Conservation (phyloP, 2,888 invertebrate species). For the Tethea ocularis region DNA sequence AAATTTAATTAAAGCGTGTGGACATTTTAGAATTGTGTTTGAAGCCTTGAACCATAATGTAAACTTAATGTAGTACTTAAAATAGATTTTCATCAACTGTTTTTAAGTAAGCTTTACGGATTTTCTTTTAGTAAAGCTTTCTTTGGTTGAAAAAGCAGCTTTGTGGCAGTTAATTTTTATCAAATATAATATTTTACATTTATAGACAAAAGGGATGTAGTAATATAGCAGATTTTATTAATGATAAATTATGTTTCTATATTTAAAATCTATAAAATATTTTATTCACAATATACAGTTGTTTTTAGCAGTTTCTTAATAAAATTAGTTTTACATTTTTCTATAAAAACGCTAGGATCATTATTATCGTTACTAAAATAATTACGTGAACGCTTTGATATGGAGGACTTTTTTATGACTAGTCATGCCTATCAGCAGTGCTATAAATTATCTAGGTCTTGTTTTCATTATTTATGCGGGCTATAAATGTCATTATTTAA, state of each 20-base stretch:
- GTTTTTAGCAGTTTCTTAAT: not conserved
- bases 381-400: not conserved
- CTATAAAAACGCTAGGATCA: not conserved
- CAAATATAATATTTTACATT: not conserved
- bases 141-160: not conserved
- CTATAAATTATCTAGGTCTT: not conserved
- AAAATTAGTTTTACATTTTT: not conserved
- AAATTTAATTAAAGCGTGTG: slow-evolving; percentile 37
- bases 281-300: not conserved
- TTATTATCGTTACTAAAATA: not conserved
- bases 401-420: not conserved
- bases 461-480: not conserved
- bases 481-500: not conserved
- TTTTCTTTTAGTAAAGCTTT: not conserved
- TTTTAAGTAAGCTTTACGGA: not conserved
- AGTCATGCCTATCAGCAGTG: not conserved
- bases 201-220: too few species aligned
- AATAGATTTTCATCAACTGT: slow-evolving; percentile 11
- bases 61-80: slow-evolving; percentile 18
- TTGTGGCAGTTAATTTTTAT: not conserved
- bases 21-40: slow-evolving; percentile 24
- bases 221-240: not conserved
- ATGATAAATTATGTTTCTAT: slow-evolving; percentile 1
- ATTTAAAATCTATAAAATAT: not conserved
- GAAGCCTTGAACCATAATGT: slow-evolving; percentile 13